Conservation (phyloP, 2,797 vertebrate species). For the Gastrophryne carolinensis region DNA sequence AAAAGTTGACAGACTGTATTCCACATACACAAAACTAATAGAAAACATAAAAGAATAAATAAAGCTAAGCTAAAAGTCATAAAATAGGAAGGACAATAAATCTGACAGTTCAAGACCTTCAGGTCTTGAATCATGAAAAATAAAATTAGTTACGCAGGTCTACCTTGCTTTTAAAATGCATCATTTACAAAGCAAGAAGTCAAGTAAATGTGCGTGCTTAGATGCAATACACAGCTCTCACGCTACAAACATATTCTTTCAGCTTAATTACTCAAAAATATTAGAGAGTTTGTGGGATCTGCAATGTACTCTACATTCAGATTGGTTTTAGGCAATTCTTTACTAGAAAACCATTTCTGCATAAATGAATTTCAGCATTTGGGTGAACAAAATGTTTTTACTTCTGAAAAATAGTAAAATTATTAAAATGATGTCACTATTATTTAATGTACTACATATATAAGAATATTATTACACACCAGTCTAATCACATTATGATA, state of each 20-base stretch:
- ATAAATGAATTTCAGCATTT: neutral
- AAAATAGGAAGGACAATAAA: constrained; percentile 73
- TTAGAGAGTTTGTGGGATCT: constrained; percentile 10
- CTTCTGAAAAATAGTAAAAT: too few species aligned
- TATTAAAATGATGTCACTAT: too few species aligned
- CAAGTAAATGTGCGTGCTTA: constrained; percentile 46
- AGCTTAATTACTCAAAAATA: constrained; percentile 47
- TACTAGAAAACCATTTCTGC: neutral
- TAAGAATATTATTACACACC: too few species aligned
- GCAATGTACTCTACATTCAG: neutral
- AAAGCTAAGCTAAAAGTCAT: constrained; percentile 71
- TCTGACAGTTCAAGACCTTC: constrained; percentile 74
- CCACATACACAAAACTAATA: constrained; percentile 61
- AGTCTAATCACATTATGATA: too few species aligned
- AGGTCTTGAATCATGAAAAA: constrained; percentile 67
- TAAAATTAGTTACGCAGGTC: constrained; percentile 69
- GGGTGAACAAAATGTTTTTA: too few species aligned
- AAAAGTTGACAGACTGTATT: constrained; percentile 64
- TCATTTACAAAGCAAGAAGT: constrained; percentile 60
- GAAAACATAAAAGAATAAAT: constrained; percentile 75
- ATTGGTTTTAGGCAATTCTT: neutral
- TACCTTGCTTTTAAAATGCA: constrained; percentile 59
- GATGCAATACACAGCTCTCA: constrained; percentile 55
- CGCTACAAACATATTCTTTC: constrained; percentile 59
- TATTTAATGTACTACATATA: too few species aligned